Evolutionary conservation across 1,140 invertebrate species (phyloP), one percentile per base, ranked within the genome.

Genomic region (Scylla paramamosain): DNA sequence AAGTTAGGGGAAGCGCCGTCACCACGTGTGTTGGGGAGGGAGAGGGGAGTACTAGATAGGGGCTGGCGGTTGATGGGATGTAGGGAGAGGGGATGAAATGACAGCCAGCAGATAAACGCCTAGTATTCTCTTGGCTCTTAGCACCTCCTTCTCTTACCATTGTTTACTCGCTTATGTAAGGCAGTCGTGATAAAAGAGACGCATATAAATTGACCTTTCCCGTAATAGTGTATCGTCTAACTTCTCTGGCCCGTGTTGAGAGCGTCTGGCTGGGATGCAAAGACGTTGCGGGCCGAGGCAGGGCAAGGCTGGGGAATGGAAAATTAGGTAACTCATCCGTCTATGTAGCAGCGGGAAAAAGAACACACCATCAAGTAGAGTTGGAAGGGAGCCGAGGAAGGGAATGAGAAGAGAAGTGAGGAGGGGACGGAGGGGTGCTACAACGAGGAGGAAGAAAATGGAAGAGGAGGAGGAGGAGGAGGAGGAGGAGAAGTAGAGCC

Each of bases 241-340:
- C 20, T n/a, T n/a, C 67, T n/a, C n/a, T 20, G 0, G 12, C 20
- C 0, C 2, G 20, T 59, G 52, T 20, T 59, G 52, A 16, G 20
- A 59, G 20, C 52, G 52, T 59, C 20, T 12, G 52, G 20, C 10
- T 59, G 52, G 20, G 52, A 20, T 59, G 52, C 67, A n/a, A n/a
- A 77, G 67, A n/a, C 20, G 16, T n/a, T n/a, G 20, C 12, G n/a
- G n/a, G 86, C 12, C 7, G 31, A 88, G 86, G 25, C 7, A 88
- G 45, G 86, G 86, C 10, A 88, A 88, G 86, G n/a, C 45, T 20
- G 31, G 12, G 86, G 86, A 45, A 39, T 88, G 86, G 86, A 88
- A 88, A 88, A 88, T 77, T 77, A 77, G 67, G 67, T 77, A n/a
- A 77, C 67, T 77, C n/a, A 77, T 77, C 25, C 67, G 67, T 77